Evolutionary conservation across 2,888 invertebrate genomes (phyloP).

Genomic region (Drosophila incognita): DNA sequence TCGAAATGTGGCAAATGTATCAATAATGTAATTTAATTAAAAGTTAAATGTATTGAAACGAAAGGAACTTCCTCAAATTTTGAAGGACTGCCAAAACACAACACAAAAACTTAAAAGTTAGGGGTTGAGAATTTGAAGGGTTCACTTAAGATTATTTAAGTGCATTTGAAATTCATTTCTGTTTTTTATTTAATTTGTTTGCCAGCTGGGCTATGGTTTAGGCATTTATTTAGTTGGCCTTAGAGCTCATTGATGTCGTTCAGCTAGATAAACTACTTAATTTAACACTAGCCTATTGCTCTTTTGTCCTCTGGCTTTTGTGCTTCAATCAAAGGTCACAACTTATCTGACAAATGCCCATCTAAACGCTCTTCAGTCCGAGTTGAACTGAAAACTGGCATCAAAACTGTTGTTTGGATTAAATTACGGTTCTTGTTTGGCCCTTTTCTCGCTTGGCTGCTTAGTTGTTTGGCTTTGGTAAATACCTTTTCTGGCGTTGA

Average conservation of each 20-base stretch:
- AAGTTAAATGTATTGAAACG: constrained; percentile 30
- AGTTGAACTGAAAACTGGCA: constrained; percentile 35
- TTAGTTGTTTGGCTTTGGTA: constrained; percentile 4
- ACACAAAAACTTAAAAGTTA: constrained; percentile 6
- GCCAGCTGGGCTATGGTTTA: constrained; percentile 3
- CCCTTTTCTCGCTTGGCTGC: constrained; percentile 52
- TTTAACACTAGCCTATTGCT: constrained; percentile 38
- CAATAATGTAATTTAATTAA: constrained; percentile 70
- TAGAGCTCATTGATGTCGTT: constrained; percentile 39
- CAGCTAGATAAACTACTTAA: constrained; percentile 56
- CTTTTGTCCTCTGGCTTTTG: constrained; percentile 28
- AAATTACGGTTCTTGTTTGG: constrained; percentile 70
- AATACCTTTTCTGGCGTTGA: constrained; percentile 30
- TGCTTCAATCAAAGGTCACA: constrained; percentile 64
- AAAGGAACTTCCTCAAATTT: constrained; percentile 10
- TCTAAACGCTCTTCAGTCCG: constrained; percentile 55
- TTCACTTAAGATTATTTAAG: neutral
- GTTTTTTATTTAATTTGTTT: constrained; percentile 9
- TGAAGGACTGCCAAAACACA: neutral
- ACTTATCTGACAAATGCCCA: constrained; percentile 73
- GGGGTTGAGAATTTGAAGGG: constrained; percentile 6
- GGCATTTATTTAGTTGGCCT: constrained; percentile 8
- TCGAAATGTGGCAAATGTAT: constrained; percentile 33
- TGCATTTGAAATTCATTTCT: constrained; percentile 6
- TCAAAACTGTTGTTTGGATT: constrained; percentile 74